A percentile compares a stretch with the other conserved stretches of the same genome.
phyloP scores from a whole-genome alignment of 2,888 invertebrate species.

The Drosophila helvetica region DNA sequence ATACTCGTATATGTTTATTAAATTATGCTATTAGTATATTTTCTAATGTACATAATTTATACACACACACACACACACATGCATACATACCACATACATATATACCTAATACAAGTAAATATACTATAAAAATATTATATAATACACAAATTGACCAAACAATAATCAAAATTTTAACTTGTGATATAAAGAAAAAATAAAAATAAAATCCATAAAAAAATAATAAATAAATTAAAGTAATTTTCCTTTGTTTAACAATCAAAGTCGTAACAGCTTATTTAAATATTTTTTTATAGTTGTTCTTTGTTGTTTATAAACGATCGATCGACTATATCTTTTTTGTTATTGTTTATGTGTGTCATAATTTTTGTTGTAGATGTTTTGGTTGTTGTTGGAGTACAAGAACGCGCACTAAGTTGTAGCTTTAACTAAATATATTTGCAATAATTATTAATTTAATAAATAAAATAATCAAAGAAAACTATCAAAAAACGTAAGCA shows the following conservation, averaged over 20 bases:
- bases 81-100: conserved; percentile 41
- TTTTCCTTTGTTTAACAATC: conserved; percentile 50
- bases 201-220: conserved; percentile 43
- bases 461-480: conserved; percentile 47
- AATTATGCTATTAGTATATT: conserved; percentile 67
- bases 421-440: conserved; percentile 69
- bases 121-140: conserved; percentile 35
- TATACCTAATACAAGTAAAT: conserved; percentile 45
- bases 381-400: conserved; percentile 57
- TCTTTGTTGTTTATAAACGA: conserved; percentile 50
- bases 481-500: conserved; percentile 41
- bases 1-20: conserved; percentile 44
- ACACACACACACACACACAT: conserved; percentile 25
- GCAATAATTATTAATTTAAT: conserved; percentile 42
- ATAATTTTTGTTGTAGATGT: conserved; percentile 50
- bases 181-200: conserved; percentile 71
- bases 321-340: conserved; percentile 26
- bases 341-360: conserved; percentile 56
- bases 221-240: conserved; percentile 54
- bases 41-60: conserved; percentile 69
- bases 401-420: conserved; percentile 78
- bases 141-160: conserved; percentile 77
- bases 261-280: conserved; percentile 31
- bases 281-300: conserved; percentile 42
- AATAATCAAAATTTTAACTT: conserved; percentile 83